These are phyloP conservation scores for Thripadectes ignobilis DNA, from an alignment of 2,797 vertebrate species.

Conservation along the genomic window DNA sequence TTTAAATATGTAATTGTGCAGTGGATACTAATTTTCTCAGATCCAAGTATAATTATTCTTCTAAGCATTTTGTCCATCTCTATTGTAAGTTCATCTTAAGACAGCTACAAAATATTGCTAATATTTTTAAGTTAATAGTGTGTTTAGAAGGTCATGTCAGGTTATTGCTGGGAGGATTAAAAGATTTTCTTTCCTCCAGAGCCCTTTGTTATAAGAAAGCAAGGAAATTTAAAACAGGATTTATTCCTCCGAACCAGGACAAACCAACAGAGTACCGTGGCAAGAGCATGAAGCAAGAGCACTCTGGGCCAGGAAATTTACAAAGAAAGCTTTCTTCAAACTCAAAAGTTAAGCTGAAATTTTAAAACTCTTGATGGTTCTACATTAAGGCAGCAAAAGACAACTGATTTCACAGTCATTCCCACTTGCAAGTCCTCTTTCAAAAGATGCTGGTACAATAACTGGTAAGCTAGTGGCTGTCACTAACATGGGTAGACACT, in stretches of 20 bases:
- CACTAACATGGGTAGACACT: background rate
- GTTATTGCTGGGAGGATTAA: constrained; percentile 74
- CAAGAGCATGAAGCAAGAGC: constrained; percentile 64
- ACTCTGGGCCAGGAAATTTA: constrained; percentile 72
- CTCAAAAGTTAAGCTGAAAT: constrained; percentile 65
- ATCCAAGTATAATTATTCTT: constrained; percentile 1
- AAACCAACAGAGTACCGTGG: constrained; percentile 62
- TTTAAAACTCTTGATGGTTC: constrained; percentile 60
- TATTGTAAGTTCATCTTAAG: constrained; percentile 44
- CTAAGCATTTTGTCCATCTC: constrained; percentile 14
- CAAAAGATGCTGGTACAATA: background rate
- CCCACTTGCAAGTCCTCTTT: background rate
- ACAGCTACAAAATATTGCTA: constrained; percentile 60
- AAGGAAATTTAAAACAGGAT: constrained; percentile 79
- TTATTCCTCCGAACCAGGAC: constrained; percentile 73
- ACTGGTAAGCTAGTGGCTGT: background rate
- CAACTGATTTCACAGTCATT: constrained; percentile 46
- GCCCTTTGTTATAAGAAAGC: constrained; percentile 74
- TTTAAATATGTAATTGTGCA: constrained; percentile 43
- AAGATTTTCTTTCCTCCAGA: constrained; percentile 73
- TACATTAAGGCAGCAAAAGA: constrained; percentile 48
- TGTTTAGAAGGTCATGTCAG: constrained; percentile 75
- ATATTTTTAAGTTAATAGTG: constrained; percentile 56
- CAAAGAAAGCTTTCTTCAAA: constrained; percentile 63
- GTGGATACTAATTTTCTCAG: constrained; percentile 6